These are phyloP conservation scores for Fringilla coelebs DNA, from an alignment of 2,797 vertebrate genomes.

Conservation along the genomic window DNA sequence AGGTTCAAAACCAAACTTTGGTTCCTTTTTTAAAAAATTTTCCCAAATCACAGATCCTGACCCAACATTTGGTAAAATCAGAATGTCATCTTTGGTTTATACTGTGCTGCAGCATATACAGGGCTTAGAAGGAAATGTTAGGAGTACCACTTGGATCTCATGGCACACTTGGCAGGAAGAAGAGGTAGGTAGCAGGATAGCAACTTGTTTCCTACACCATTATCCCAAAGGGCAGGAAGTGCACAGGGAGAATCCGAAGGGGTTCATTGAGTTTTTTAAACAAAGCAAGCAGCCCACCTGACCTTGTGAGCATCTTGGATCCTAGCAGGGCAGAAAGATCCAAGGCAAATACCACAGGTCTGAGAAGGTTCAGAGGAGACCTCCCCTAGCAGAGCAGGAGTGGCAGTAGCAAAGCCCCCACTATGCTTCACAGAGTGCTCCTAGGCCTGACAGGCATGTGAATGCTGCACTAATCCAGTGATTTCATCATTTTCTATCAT, in stretches of 20 bases:
- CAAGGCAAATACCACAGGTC: no score
- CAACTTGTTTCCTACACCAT: neutral
- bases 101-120: fast-evolving
- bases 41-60: neutral
- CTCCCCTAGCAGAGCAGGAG: neutral
- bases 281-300: neutral
- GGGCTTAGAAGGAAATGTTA: neutral
- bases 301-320: neutral
- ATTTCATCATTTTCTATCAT: neutral
- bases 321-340: neutral
- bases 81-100: neutral
- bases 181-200: neutral
- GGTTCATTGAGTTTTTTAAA: neutral
- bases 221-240: neutral
- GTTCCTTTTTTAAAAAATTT: neutral
- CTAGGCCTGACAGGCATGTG: neutral
- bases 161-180: neutral
- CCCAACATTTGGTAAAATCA: neutral
- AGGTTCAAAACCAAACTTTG: neutral
- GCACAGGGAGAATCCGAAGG: neutral
- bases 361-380: neutral
- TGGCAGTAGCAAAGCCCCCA: neutral
- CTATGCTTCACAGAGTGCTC: neutral
- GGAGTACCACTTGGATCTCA: neutral
- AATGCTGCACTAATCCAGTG: fast-evolving